Evolutionary conservation across 2,113 vertebrate genomes (phyloP).

Genomic region (Hoplias malabaricus): DNA sequence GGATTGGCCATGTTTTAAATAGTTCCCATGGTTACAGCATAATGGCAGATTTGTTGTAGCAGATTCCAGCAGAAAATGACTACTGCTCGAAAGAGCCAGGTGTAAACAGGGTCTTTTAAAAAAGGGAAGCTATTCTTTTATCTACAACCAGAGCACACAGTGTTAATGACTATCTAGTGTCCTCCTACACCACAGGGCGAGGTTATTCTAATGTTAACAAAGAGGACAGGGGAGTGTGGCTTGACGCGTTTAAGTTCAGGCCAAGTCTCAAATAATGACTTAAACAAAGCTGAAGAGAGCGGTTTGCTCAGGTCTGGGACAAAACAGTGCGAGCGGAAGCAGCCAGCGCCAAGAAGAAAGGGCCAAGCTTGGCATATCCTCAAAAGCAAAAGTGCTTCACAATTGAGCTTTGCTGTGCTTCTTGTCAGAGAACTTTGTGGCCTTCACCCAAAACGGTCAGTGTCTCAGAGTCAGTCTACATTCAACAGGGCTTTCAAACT

Average conservation of each 20-base stretch:
- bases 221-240: neutral
- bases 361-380: neutral
- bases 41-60: no score
- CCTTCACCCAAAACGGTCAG: conserved; percentile 22
- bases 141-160: neutral
- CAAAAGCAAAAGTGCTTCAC: neutral
- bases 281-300: conserved; percentile 19
- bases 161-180: neutral
- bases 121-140: neutral
- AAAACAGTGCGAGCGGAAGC: neutral
- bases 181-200: neutral
- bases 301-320: neutral
- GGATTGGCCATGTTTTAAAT: no score
- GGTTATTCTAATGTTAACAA: neutral
- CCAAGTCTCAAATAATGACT: neutral
- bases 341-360: neutral
- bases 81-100: no score
- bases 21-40: no score
- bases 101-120: neutral
- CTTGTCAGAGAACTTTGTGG: neutral
- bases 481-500: neutral
- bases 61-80: no score
- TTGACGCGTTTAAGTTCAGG: neutral
- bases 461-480: neutral
- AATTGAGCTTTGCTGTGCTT: neutral